These are phyloP conservation scores for Agrenia bidenticulata DNA, from an alignment of 2,888 invertebrate genomes.

Conservation along the genomic window DNA sequence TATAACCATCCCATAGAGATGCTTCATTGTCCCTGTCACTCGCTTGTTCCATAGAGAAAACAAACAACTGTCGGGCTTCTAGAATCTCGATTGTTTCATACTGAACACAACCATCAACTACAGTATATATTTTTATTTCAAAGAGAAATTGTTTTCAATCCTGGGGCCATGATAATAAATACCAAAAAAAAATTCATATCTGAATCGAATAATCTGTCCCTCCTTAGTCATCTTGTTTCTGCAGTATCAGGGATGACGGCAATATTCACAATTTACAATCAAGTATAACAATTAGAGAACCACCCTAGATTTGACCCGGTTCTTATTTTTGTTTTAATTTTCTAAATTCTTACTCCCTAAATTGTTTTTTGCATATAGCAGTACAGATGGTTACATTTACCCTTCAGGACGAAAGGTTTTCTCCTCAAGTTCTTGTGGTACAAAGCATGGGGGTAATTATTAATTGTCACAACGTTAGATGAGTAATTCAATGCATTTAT, in stretches of 20 bases:
- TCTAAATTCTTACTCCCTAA: neutral
- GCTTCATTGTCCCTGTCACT: too few species aligned
- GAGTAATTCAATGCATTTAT: too few species aligned
- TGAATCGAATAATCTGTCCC: neutral
- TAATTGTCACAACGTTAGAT: too few species aligned
- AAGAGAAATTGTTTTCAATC: conserved; percentile 7
- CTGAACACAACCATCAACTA: too few species aligned
- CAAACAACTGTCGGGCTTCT: too few species aligned
- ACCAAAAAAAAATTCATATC: neutral
- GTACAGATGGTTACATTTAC: too few species aligned
- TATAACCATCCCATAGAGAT: too few species aligned
- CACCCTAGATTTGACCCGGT: conserved; percentile 21
- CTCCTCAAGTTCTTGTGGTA: too few species aligned
- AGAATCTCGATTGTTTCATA: too few species aligned
- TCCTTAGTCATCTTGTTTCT: neutral
- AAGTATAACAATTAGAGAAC: conserved; percentile 21
- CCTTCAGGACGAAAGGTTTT: too few species aligned
- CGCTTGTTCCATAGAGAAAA: too few species aligned
- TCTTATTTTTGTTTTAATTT: neutral
- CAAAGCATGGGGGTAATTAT: too few species aligned
- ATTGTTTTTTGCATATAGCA: neutral
- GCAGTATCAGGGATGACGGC: conserved; percentile 9
- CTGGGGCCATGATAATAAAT: neutral
- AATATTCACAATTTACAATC: conserved; percentile 11
- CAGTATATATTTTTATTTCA: neutral